phyloP scores from a whole-genome alignment of 1,140 invertebrate genomes.

The Drosophila pectinifera region DNA sequence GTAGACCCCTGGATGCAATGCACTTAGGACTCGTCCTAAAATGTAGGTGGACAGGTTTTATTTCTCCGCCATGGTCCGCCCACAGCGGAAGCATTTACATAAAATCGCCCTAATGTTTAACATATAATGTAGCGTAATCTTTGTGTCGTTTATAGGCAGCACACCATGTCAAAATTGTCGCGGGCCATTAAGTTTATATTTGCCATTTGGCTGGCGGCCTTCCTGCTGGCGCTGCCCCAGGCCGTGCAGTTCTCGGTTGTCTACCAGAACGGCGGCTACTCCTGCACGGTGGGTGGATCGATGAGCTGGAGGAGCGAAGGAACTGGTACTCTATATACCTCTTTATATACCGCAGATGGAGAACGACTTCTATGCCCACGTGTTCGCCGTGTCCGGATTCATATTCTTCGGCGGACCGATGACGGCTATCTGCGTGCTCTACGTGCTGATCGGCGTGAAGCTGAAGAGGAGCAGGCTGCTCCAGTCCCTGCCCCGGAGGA shows the following conservation, averaged over 20 bases:
- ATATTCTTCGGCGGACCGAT: slow-evolving; percentile 94
- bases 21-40: background rate
- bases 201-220: slow-evolving; percentile 89
- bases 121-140: slow-evolving; percentile 35
- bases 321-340: slow-evolving; percentile 2
- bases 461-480: slow-evolving; percentile 86
- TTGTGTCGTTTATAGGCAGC: slow-evolving; percentile 85
- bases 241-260: slow-evolving; percentile 90
- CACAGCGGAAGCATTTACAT: slow-evolving; percentile 28
- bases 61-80: background rate
- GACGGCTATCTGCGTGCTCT: slow-evolving; percentile 93
- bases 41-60: background rate
- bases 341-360: slow-evolving; percentile 85
- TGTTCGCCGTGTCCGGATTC: slow-evolving; percentile 93
- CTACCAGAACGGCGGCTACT: slow-evolving; percentile 85
- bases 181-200: slow-evolving; percentile 90
- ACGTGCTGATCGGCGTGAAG: slow-evolving; percentile 91
- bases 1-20: background rate
- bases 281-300: slow-evolving; percentile 81
- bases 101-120: slow-evolving; percentile 31
- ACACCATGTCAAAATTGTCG: slow-evolving; percentile 93
- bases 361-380: slow-evolving; percentile 88
- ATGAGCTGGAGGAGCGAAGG: too few relatives aligned
- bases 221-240: slow-evolving; percentile 91
- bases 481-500: slow-evolving; percentile 63